These are phyloP conservation scores for Coptodon rendalli DNA, from an alignment of 2,113 vertebrate species.

Conservation along the genomic window DNA sequence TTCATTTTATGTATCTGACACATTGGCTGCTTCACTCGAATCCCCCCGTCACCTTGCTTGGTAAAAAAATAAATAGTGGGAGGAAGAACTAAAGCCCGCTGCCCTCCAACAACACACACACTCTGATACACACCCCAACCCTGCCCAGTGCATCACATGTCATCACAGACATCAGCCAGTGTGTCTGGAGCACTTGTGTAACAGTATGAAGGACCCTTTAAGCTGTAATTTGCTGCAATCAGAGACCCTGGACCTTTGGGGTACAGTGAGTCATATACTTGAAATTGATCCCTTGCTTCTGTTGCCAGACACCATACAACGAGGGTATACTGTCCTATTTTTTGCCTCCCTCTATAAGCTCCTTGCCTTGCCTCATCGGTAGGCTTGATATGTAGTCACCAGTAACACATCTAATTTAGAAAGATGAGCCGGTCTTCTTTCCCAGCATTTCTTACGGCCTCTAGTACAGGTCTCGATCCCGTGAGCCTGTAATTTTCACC, in stretches of 20 bases:
- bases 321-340: neutral
- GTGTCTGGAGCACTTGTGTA: conserved; percentile 21
- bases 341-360: neutral
- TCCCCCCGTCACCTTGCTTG: neutral
- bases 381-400: neutral
- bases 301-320: neutral
- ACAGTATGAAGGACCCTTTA: conserved; percentile 47
- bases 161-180: conserved; percentile 9
- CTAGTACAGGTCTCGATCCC: neutral
- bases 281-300: conserved; percentile 26
- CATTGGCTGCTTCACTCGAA: neutral
- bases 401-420: neutral
- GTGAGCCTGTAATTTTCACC: neutral
- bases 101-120: neutral
- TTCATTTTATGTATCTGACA: neutral
- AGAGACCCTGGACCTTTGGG: conserved; percentile 45
- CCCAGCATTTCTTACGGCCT: neutral
- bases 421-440: neutral
- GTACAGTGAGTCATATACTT: conserved; percentile 42
- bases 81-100: neutral
- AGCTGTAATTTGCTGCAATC: conserved; percentile 62
- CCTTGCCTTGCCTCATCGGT: neutral
- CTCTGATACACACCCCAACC: neutral
- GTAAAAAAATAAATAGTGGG: neutral
- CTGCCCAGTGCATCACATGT: neutral